Conservation (phyloP, 2,113 vertebrate species). For the Tringa solitaria region DNA sequence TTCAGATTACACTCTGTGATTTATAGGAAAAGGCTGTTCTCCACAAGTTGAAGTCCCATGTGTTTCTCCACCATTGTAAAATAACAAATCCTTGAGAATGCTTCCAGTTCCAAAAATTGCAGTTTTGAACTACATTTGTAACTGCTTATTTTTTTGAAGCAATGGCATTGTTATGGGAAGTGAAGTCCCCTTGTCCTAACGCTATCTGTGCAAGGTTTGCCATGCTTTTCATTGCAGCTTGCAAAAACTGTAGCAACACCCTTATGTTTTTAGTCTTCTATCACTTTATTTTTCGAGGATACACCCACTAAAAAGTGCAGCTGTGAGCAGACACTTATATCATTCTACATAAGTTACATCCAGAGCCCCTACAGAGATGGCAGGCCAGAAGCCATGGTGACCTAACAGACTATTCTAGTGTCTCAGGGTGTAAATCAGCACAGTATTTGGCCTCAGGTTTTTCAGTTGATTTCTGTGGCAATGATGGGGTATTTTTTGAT, state of each 20-base stretch:
- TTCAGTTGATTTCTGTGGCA: neutral
- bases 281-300: slow-evolving; percentile 14
- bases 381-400: neutral
- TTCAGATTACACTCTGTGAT: slow-evolving; percentile 64
- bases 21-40: slow-evolving; percentile 66
- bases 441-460: neutral
- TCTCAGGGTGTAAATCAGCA: neutral
- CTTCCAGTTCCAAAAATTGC: slow-evolving; percentile 39
- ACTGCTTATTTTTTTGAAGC: neutral
- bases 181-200: neutral
- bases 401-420: neutral
- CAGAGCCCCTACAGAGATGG: neutral
- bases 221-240: neutral
- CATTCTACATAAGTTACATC: neutral
- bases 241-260: neutral
- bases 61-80: slow-evolving; percentile 60
- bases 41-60: slow-evolving; percentile 48
- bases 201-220: neutral
- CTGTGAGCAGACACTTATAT: neutral
- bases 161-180: neutral
- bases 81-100: slow-evolving; percentile 41
- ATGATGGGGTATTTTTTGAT: neutral
- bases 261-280: neutral
- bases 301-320: slow-evolving; percentile 6
- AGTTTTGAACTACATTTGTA: neutral